phyloP scores from a whole-genome alignment of 2,888 invertebrate genomes.

The Tinea semifulvella region DNA sequence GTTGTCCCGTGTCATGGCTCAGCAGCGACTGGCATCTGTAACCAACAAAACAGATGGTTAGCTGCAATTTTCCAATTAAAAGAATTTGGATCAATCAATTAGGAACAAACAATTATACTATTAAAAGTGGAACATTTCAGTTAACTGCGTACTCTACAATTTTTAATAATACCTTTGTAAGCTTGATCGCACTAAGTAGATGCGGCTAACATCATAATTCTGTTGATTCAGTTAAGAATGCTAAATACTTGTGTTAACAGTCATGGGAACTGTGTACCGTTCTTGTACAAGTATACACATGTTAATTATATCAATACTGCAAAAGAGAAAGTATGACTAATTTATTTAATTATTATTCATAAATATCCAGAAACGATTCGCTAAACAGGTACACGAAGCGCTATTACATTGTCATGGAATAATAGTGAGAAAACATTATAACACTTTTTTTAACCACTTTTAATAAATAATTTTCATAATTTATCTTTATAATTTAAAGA shows the following conservation, averaged over 20 bases:
- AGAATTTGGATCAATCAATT: not conserved
- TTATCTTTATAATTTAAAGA: no score
- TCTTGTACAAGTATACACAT: not conserved
- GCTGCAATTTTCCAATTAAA: conserved; percentile 39
- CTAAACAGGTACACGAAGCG: no score
- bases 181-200: no score
- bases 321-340: conserved; percentile 3
- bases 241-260: conserved; percentile 37
- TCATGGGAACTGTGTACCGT: conserved; percentile 34
- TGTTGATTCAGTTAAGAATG: conserved; percentile 37
- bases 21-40: conserved; percentile 55
- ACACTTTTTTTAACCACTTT: no score
- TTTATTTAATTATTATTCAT: no score
- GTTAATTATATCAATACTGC: conserved; percentile 8
- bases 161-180: not conserved
- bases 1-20: conserved; percentile 49
- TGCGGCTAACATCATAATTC: conserved; percentile 10
- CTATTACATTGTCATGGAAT: no score
- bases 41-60: conserved; percentile 28
- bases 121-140: not conserved
- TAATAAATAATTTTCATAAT: no score
- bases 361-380: no score
- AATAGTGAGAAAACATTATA: no score
- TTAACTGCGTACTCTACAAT: not conserved
- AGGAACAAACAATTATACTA: not conserved